Evolutionary conservation across 2,888 invertebrate species (phyloP), one percentile per base, ranked within the genome.

Genomic region (Hartigia nigra): DNA sequence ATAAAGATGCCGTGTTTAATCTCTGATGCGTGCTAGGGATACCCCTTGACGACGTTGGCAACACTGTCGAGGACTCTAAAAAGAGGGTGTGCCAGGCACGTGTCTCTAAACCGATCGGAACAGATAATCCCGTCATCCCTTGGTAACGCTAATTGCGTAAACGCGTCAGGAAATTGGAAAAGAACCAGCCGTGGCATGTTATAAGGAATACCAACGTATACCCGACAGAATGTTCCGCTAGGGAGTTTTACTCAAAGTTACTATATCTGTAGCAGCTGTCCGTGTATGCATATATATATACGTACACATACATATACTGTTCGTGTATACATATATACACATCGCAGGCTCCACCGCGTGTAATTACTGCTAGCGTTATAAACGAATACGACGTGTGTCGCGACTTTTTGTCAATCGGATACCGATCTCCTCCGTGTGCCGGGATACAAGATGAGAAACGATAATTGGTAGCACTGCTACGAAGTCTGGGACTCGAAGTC

Each of bases 1-100:
- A 88, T 88, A 88, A 88, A 86, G 87, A 83, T 79, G 81, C 81
- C 87, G 83, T 82, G 80, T 83, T 84, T 85, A 84, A 85, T 87
- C 80, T 83, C 80, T 76, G 81, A 77, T 79, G 79, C 76, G 78
- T 79, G 70, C 31, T 75, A 74, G 80, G 78, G 70, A 55, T 23
- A 55, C 23, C 55, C 55, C 9, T 55, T 55, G 55, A 55, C 9
- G 1, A 55, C 23, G 55, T 23, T 55, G 55, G 55, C 55, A 55
- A 55, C 55, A 55, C 55, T 55, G 55, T 55, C 23, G 55, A 55
- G 55, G 55, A 55, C 55, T 55, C 55, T 2, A 23, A 74, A 70
- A 79, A 35, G 34, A 74, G 79, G n/a, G 75, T 39, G 70, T 55
- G 55, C 55, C 35, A 37, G 80, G 85, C 87, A 83, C 86, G 85